phyloP scores from a whole-genome alignment of 2,113 vertebrate genomes.

The Nerophis lumbriciformis region DNA sequence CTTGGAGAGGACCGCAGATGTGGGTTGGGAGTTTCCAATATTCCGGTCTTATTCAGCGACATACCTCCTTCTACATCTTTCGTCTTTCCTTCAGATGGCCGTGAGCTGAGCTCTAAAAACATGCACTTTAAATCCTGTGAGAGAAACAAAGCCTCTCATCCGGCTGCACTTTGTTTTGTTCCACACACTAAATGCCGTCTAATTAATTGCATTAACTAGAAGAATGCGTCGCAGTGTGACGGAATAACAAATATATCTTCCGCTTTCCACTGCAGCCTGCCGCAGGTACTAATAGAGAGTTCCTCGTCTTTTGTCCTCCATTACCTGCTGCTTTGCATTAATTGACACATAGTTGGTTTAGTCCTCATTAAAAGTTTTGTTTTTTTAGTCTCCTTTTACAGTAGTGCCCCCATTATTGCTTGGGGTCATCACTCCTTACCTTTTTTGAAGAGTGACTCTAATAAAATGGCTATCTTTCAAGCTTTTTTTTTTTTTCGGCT shows the following conservation, averaged over 20 bases:
- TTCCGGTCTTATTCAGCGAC: neutral
- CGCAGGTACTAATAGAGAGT: conserved; percentile 23
- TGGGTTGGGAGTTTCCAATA: too few relatives aligned
- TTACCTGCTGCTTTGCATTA: conserved; percentile 16
- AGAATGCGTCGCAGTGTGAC: conserved; percentile 39
- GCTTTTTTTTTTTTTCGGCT: conserved; percentile 28
- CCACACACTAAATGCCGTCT: conserved; percentile 46
- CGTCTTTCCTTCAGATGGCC: conserved; percentile 4
- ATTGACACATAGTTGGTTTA: conserved; percentile 12
- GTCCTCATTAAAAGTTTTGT: conserved; percentile 8
- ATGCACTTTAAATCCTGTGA: conserved; percentile 21
- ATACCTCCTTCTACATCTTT: neutral
- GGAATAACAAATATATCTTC: conserved; percentile 49
- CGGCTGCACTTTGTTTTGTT: conserved; percentile 53
- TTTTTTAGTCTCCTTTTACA: conserved; percentile 44
- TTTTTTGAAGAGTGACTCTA: conserved; percentile 49
- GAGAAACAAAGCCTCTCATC: conserved; percentile 31
- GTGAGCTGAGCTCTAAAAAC: conserved; percentile 1
- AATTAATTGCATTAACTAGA: conserved; percentile 55
- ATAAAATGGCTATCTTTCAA: conserved; percentile 60
- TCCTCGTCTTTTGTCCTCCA: conserved; percentile 17
- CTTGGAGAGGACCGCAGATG: too few relatives aligned
- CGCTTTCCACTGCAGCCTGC: conserved; percentile 39
- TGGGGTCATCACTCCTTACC: conserved; percentile 52
- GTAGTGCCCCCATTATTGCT: conserved; percentile 39